Evolutionary conservation across 2,797 vertebrate genomes (phyloP).

Genomic region (Phrynocephalus vlangalii): DNA sequence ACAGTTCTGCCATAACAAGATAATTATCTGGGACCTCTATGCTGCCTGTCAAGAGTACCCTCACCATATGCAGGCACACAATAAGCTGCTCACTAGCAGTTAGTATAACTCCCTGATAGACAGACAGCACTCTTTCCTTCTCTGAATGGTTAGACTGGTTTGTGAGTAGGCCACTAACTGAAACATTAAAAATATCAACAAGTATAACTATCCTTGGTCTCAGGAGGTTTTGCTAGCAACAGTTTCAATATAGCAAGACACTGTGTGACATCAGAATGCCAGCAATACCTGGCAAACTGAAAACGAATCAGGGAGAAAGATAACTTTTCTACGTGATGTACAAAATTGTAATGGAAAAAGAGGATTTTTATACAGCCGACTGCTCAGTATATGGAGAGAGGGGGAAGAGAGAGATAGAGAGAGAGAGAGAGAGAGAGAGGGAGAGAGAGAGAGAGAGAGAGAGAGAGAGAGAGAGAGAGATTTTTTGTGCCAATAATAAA

Average conservation of each 20-base stretch:
- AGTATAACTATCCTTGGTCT: background rate
- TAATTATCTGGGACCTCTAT: slow-evolving; percentile 52
- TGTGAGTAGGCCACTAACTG: background rate
- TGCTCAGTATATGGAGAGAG: background rate
- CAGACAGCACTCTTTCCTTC: background rate
- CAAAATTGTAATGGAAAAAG: background rate
- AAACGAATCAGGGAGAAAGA: background rate
- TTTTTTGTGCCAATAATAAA: background rate
- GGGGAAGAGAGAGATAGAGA: too few relatives aligned
- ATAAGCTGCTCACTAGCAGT: slow-evolving; percentile 39
- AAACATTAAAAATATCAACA: background rate
- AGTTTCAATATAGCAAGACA: background rate
- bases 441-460: too few relatives aligned
- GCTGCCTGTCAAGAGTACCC: slow-evolving; percentile 46
- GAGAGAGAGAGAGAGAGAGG: too few relatives aligned
- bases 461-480: too few relatives aligned
- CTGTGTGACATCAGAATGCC: background rate
- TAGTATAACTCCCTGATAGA: background rate
- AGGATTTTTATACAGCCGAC: background rate
- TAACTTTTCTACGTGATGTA: background rate
- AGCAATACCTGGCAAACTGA: background rate
- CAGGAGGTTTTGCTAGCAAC: background rate
- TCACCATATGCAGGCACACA: background rate
- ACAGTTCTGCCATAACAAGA: slow-evolving; percentile 34
- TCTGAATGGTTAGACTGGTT: background rate